Base-by-base conservation (phyloP, 2,888 invertebrate species). In the Aphodius granarius region DNA sequence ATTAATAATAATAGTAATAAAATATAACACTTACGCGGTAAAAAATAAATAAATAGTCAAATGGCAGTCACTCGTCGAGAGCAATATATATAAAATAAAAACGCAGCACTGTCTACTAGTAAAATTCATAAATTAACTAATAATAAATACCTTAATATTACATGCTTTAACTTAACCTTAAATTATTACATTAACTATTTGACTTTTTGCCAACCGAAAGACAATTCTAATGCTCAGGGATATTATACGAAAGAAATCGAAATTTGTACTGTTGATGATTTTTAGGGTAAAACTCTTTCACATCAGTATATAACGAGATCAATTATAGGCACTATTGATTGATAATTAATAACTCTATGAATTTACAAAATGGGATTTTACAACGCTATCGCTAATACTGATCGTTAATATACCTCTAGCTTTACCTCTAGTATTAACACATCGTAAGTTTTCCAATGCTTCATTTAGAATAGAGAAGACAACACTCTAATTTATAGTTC, bases 261-360 rank as follows among this genome's bases (percentile, higher is more conserved):
- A n/a, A 79, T 85, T 86, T 86, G 86, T 86, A 86, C 86, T 86
- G 83, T 82, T 81, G 81, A 68, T 68, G 68, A 21, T 68, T 65
- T n/a, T 22, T 68, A n/a, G 68, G 68, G 68, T 68, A 68, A 68
- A 68, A 68, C 20, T 68, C 68, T 68, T n/a, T 68, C 22, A 68
- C 68, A 68, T 68, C 43, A 43, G 43, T 43, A 43, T n/a, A 65
- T 22, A 68, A 68, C 68, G 85, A 86, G 86, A 86, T 86, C 85
- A 86, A 84, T n/a, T 62, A 83, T 84, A 86, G 86, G 86, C 86
- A 86, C 86, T 86, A 84, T 82, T 81, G 81, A 80, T 80, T 78
- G 79, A 79, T 79, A 80, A 79, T 80, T 76, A 77, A n/a, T n/a
- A n/a, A n/a, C n/a, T 79, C 76, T 78, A 78, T 76, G 77, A 77